Conservation (phyloP, 2,797 vertebrate genomes). For the Chelmon rostratus region DNA sequence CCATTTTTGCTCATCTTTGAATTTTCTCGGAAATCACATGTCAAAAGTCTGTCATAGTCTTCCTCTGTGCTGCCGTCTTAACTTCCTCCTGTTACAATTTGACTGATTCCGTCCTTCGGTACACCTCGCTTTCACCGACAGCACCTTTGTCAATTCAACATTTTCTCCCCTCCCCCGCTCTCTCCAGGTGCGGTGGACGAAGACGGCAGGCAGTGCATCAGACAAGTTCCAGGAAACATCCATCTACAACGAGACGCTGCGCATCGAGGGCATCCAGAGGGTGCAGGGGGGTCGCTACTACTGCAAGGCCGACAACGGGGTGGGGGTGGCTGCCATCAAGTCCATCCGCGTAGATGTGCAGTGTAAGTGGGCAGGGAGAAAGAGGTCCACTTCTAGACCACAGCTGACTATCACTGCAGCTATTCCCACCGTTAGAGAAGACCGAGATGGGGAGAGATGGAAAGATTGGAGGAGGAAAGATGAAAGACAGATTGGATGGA, state of each 20-base stretch:
- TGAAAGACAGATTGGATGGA: constrained; percentile 74
- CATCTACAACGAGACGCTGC: constrained; percentile 97
- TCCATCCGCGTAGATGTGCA: constrained; percentile 99
- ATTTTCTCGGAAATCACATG: constrained; percentile 5
- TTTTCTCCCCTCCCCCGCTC: constrained; percentile 6
- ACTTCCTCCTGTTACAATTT: constrained; percentile 22
- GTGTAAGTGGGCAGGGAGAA: constrained; percentile 91
- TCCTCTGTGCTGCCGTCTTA: neutral
- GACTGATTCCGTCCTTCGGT: constrained; percentile 42
- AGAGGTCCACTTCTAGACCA: constrained; percentile 78
- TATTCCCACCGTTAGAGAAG: constrained; percentile 73
- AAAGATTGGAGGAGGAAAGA: constrained; percentile 71
- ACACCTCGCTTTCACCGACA: constrained; percentile 18
- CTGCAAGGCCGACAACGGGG: constrained; percentile 99
- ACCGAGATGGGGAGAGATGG: constrained; percentile 59
- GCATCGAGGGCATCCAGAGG: constrained; percentile 93
- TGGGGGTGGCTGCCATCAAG: constrained; percentile 99
- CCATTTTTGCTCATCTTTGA: constrained; percentile 3
- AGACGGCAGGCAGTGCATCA: constrained; percentile 96
- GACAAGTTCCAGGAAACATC: constrained; percentile 99
- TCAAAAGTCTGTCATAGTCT: neutral
- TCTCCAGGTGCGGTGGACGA: constrained; percentile 96
- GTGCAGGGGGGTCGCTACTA: constrained; percentile 99
- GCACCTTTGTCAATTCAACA: constrained; percentile 37
- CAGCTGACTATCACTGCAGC: constrained; percentile 73